Base-by-base conservation (phyloP, 2,888 invertebrate genomes). In the Drosophila incognita region DNA sequence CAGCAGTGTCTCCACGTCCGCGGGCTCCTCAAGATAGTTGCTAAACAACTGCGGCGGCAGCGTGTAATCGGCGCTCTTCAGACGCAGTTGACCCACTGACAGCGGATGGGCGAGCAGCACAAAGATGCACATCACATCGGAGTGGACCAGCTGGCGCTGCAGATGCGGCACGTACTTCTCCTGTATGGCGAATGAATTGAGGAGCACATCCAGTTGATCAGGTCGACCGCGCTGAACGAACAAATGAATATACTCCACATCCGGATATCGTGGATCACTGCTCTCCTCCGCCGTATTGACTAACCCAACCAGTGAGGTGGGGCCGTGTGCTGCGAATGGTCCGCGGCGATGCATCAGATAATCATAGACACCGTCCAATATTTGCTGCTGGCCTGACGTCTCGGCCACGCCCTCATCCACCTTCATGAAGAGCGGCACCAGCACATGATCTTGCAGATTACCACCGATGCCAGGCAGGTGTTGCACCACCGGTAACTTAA, bases 381-480 rank as follows among this genome's bases (percentile, higher is more conserved):
- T 31, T 0, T 88, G 77, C 92, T 91, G 76, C 90, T 93, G 29
- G 87, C 85, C 74, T 0, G 74, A 31, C 0, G 75, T 27, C 29
- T 31, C 31, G 0, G 84, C 75, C 4, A 27, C 73, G 0, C 67
- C 81, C 21, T 78, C 77, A 2, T 94, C 94, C 77, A 95, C 92
- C 29, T 90, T 79, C 18, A 92, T 49, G 27, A 91, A 83, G 0
- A 93, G 6, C 4, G 90, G 88, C 2, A 95, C 94, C 0, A 95
- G 95, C 29, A 96, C 95, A 91, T 97, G 97, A 89, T 97, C 97
- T 92, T 97, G 97, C 1, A 97, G 93, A 89, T 97, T 96, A 78
- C 95, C 94, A 0, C 97, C 97, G 0, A 97, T 96, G 0, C 82
- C 82, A 0, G 86, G 69, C 10, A 93, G 52, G 15, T 91, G 70